phyloP scores from a whole-genome alignment of 1,140 invertebrate genomes.

The Drosophila tani region DNA sequence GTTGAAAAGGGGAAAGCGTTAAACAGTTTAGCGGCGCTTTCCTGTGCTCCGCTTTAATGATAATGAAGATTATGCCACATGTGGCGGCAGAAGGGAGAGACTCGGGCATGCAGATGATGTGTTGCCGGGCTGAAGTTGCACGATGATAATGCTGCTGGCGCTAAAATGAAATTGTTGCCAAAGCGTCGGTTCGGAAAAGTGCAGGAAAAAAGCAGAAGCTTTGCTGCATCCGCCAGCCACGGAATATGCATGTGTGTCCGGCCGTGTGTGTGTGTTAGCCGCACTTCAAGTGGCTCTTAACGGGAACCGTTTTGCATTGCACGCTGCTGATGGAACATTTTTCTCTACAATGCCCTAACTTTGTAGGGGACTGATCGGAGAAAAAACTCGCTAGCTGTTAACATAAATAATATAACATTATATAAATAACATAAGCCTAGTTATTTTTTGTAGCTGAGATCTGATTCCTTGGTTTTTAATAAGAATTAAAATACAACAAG shows the following conservation, averaged over 20 bases:
- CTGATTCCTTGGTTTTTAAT: too few species aligned
- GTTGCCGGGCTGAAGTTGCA: slow-evolving; percentile 44
- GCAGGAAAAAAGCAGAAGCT: slow-evolving; percentile 45
- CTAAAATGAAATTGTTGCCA: slow-evolving; percentile 69
- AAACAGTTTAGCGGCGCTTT: slow-evolving; percentile 75
- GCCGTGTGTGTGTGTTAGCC: slow-evolving; percentile 32
- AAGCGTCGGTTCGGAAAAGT: slow-evolving; percentile 53
- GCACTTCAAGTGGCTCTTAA: slow-evolving; percentile 73
- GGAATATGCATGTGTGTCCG: slow-evolving; percentile 9
- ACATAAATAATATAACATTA: too few species aligned
- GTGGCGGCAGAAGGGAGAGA: not conserved
- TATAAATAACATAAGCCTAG: not conserved
- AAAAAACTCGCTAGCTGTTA: not conserved
- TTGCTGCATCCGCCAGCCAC: slow-evolving; percentile 1
- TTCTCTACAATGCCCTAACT: slow-evolving; percentile 6
- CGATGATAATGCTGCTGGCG: slow-evolving; percentile 44
- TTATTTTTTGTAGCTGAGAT: too few species aligned
- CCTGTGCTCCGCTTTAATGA: slow-evolving; percentile 70
- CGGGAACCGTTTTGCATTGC: slow-evolving; percentile 69
- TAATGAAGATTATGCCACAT: slow-evolving; percentile 76
- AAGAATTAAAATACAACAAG: not conserved
- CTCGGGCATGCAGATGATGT: slow-evolving; percentile 56
- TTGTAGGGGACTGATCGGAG: too few species aligned
- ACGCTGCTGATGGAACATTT: slow-evolving; percentile 35
- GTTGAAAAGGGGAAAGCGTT: slow-evolving; percentile 46